These are phyloP conservation scores for Tetragnatha montana DNA, from an alignment of 2,888 invertebrate species.

Conservation along the genomic window DNA sequence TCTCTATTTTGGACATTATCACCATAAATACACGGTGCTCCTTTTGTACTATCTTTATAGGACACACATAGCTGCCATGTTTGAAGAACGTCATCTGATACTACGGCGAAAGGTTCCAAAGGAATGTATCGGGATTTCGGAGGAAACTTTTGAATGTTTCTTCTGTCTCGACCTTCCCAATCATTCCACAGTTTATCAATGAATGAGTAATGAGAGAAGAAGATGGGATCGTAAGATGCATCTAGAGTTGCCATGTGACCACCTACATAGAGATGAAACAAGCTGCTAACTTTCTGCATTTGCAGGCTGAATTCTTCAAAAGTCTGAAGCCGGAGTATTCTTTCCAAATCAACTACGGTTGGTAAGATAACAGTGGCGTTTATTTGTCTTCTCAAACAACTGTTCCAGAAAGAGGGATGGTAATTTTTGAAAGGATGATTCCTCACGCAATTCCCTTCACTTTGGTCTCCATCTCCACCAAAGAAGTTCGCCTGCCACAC, in stretches of 20 bases:
- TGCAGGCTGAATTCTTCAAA: conserved; percentile 74
- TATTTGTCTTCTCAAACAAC: conserved; percentile 75
- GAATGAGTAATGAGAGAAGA: conserved; percentile 75
- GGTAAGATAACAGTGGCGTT: conserved; percentile 74
- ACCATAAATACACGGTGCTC: conserved; percentile 66
- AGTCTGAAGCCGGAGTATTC: conserved; percentile 73
- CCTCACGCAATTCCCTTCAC: conserved; percentile 73
- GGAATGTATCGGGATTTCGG: conserved; percentile 73
- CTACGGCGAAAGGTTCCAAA: conserved; percentile 74
- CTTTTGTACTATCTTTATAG: conserved; percentile 74
- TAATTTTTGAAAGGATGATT: conserved; percentile 75
- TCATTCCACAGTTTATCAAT: conserved; percentile 75
- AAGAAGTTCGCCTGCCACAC: conserved; percentile 75
- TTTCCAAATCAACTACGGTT: conserved; percentile 75
- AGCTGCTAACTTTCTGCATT: conserved; percentile 73
- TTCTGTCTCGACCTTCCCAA: conserved; percentile 74
- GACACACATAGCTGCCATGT: conserved; percentile 75
- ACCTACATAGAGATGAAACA: conserved; percentile 75
- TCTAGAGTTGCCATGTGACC: conserved; percentile 75
- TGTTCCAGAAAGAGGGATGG: conserved; percentile 74
- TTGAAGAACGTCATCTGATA: conserved; percentile 75
- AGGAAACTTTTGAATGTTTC: conserved; percentile 74
- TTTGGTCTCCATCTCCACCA: conserved; percentile 75
- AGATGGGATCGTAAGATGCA: conserved; percentile 75
- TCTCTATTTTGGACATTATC: conserved; percentile 72